Evolutionary conservation across 64 coral and sea anemone genomes (phyloP).

Genomic region (Montipora cactus): DNA sequence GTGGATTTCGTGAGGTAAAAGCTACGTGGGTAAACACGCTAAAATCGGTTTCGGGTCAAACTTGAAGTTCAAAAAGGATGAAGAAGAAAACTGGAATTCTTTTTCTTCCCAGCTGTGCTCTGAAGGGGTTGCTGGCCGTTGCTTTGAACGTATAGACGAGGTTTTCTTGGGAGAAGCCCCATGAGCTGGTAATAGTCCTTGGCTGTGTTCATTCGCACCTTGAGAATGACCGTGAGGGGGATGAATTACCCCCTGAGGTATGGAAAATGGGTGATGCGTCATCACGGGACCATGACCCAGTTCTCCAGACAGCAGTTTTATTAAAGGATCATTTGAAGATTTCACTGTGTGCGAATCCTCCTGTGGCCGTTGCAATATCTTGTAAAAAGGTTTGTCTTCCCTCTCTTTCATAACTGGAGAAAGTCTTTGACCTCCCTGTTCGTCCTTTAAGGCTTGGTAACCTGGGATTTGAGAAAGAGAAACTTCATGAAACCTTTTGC

Average conservation of each 20-base stretch:
- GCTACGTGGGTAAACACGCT: conserved; percentile 41
- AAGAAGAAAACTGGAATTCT: conserved; percentile 46
- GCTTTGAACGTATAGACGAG: background rate
- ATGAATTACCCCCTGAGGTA: background rate
- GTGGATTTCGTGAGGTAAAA: background rate
- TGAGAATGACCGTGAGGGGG: background rate
- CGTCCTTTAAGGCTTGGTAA: conserved; percentile 24
- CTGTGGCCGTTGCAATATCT: conserved; percentile 14
- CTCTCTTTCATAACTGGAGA: conserved; percentile 25
- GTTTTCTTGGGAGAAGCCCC: background rate
- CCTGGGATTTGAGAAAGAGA: background rate
- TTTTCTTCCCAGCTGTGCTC: conserved; percentile 54
- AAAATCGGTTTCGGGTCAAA: conserved; percentile 55
- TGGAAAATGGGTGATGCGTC: background rate
- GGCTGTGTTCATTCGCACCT: background rate
- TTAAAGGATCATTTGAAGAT: background rate
- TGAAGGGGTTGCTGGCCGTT: background rate
- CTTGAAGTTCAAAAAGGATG: conserved; percentile 62
- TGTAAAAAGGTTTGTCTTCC: conserved; percentile 2
- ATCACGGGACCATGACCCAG: background rate
- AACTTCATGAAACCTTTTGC: background rate
- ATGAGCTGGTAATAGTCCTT: background rate
- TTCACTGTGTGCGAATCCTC: background rate
- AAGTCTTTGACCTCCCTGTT: background rate
- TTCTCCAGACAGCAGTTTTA: conserved; percentile 5